Evolutionary conservation across 2,797 vertebrate genomes (phyloP), one percentile per base, ranked within the genome.

Genomic region (Bucorvus abyssinicus): DNA sequence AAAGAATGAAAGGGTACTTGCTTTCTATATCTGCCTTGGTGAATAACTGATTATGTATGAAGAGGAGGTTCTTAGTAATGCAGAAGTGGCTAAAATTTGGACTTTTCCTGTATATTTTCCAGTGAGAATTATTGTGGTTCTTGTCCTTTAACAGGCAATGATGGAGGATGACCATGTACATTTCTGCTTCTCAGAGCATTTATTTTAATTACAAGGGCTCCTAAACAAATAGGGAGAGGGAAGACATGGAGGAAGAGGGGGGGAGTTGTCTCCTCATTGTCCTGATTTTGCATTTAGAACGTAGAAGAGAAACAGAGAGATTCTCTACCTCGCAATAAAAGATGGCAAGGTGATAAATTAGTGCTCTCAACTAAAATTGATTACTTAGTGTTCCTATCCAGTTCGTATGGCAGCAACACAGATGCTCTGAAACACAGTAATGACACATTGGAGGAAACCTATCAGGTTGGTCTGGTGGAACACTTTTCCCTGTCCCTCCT

Each of bases 271-370:
- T 93, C 74, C 96, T 86, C 93, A 65, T 94, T 95, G 73, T 92
- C 57, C 88, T 87, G 85, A 70, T 95, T 95, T 91, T 87, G 44
- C 63, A 84, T 92, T 65, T 84, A 82, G 59, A 81, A 90, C 70
- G 68, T 71, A 78, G 52, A 84, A 60, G 40, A 55, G 83, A 84
- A 67, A 68, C 49, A 81, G 59, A 73, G 45, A 96, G 95, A 97
- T 96, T 93, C 96, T 97, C 96, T 97, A 94, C 95, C 95, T 97
- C 97, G 98, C 98, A 98, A 98, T 98, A 98, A 98, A 98, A 98
- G 98, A 98, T 99, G 99, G 99, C 99, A 99, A 98, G 96, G 98
- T 99, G 99, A 99, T 99, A 98, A 99, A 99, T 99, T 99, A 99
- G 98, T 97, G 98, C 98, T 99, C 98, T 99, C 99, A 98, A 98